Base-by-base conservation (phyloP, 2,888 invertebrate species). In the Mythimna albipuncta region DNA sequence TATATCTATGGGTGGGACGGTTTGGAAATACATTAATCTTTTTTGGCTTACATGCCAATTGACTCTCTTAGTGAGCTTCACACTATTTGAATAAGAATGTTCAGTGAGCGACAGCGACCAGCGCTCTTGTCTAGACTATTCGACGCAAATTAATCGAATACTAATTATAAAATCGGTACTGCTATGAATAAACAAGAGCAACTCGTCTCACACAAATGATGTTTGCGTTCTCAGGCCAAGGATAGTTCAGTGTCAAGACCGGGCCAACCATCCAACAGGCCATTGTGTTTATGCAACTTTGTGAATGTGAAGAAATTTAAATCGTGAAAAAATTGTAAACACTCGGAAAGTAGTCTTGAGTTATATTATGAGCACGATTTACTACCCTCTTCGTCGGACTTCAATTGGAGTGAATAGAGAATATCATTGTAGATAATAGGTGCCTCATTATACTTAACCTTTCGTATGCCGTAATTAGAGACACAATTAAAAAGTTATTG, bases 161-260 rank as follows among this genome's bases (percentile, higher is more conserved):
- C 21, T 57, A 64, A 74, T 64, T 21, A 50, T 41, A n/a, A n/a
- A 26, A 47, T 63, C 35, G 9, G 16, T 57, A 13, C 38, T 16
- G n/a, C 73, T 75, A 50, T 64, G 57, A 64, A 41, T 57, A 41
- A 57, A 50, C 38, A 57, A 57, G 50, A 55, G 16, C 52, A 11
- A n/a, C 16, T 54, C 32, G 13, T 54, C 38, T 13, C 38, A n/a
- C 10, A 38, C 35, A 6, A 65, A 16, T 75, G 0, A 2, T 62
- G 74, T 74, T 50, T 58, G 32, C 41, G 65, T 44, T 58, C 32
- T 58, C 44, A 50, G 21, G 66, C 41, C 66, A 75, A 58, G 57
- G 66, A 66, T 47, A 64, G 19, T 41, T 50, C 50, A 57, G 65
- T 74, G 47, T 64, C 65, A 59, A 44, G 10, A 55, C 26, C 35